Evolutionary conservation across 2,888 invertebrate species (phyloP).

Genomic region (Ophonus ardosiacus): DNA sequence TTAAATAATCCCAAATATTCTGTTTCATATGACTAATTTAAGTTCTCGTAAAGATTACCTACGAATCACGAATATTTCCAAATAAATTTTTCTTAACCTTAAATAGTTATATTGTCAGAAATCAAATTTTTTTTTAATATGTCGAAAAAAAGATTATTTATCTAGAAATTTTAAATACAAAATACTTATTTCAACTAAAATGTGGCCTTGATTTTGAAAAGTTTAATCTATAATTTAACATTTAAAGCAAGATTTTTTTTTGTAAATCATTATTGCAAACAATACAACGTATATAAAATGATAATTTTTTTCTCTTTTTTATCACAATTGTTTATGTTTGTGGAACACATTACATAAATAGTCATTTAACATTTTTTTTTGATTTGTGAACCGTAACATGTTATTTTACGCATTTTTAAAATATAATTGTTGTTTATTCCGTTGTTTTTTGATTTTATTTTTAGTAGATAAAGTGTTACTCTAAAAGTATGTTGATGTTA

Average conservation of each 20-base stretch:
- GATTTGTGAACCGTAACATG: slow-evolving; percentile 30
- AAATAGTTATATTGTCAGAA: too few species aligned
- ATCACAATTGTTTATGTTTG: slow-evolving; percentile 12
- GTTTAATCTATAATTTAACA: neutral
- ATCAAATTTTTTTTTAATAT: too few species aligned
- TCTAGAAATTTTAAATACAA: neutral
- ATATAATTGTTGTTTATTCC: slow-evolving; percentile 10
- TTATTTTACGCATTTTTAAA: slow-evolving; percentile 24
- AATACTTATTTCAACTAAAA: neutral
- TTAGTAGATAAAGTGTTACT: neutral
- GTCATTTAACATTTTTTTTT: neutral
- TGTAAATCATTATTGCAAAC: neutral
- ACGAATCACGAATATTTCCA: too few species aligned
- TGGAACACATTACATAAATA: slow-evolving; percentile 22
- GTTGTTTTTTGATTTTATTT: slow-evolving; percentile 11
- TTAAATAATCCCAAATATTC: too few species aligned
- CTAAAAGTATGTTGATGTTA: too few species aligned
- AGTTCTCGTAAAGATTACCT: too few species aligned
- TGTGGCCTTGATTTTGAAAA: slow-evolving; percentile 17
- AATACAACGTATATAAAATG: neutral
- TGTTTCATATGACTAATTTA: too few species aligned
- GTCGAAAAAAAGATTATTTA: neutral
- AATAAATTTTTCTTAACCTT: too few species aligned
- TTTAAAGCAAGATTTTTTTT: neutral
- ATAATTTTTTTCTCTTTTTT: slow-evolving; percentile 1